These are phyloP conservation scores for Rostratula benghalensis DNA, from an alignment of 2,113 vertebrate species.

Conservation along the genomic window DNA sequence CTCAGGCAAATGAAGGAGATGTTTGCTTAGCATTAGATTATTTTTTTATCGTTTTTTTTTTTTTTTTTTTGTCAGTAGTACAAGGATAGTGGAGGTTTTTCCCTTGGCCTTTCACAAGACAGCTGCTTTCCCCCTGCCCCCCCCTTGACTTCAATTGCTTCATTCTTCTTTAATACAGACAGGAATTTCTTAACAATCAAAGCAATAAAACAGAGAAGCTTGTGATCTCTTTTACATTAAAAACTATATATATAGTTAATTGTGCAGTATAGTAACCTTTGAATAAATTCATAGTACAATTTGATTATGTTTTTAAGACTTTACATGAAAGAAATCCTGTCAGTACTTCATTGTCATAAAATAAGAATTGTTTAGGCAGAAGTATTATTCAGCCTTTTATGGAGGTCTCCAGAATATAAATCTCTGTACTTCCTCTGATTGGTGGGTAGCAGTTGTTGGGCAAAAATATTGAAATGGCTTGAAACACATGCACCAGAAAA, in stretches of 20 bases:
- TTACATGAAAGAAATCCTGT: background rate
- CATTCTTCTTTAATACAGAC: background rate
- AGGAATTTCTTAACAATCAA: background rate
- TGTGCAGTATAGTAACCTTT: background rate
- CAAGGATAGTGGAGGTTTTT: background rate
- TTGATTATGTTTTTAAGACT: background rate
- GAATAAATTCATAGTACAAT: background rate
- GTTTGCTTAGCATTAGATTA: background rate
- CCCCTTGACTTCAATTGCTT: background rate
- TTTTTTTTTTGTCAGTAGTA: background rate
- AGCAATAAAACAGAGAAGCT: background rate
- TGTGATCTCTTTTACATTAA: background rate
- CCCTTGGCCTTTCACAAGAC: background rate
- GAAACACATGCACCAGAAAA: background rate
- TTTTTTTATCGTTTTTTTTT: background rate
- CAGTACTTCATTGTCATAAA: background rate
- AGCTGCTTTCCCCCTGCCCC: accelerated
- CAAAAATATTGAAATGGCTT: background rate
- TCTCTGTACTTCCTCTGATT: background rate
- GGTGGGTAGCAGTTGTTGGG: background rate
- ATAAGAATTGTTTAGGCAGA: background rate
- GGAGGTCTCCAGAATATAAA: background rate
- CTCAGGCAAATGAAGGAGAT: background rate
- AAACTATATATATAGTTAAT: background rate
- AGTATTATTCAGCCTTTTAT: background rate